These are phyloP conservation scores for Diplolepis rosae DNA, from an alignment of 2,888 invertebrate species.

Conservation along the genomic window DNA sequence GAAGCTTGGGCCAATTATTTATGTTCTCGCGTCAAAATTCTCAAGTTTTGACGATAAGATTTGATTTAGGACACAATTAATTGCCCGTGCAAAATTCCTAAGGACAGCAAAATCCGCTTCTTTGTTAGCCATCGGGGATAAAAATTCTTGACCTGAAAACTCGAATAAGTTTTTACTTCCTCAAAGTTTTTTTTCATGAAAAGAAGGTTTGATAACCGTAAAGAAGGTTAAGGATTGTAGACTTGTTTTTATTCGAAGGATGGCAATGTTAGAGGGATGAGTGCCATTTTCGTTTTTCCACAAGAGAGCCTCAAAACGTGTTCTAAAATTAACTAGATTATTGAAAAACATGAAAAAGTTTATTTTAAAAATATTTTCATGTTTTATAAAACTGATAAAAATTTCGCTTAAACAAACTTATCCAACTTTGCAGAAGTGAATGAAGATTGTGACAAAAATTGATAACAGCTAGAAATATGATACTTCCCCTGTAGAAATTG, in stretches of 20 bases:
- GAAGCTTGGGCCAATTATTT: not conserved
- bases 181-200: not conserved
- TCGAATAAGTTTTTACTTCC: not conserved
- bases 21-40: not conserved
- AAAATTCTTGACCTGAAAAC: not conserved
- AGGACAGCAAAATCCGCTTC: too few species aligned
- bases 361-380: too few species aligned
- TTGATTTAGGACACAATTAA: constrained; percentile 49
- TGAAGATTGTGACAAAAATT: too few species aligned
- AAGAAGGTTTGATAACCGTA: not conserved
- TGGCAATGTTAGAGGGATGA: too few species aligned
- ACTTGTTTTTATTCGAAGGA: not conserved
- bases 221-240: not conserved
- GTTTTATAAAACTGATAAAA: too few species aligned
- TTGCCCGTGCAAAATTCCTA: constrained; percentile 44
- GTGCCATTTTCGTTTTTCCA: too few species aligned
- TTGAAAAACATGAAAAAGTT: too few species aligned
- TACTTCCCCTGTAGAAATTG: too few species aligned
- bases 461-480: constrained; percentile 5
- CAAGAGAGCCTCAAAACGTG: too few species aligned
- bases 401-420: too few species aligned
- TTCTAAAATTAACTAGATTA: too few species aligned
- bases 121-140: not conserved
- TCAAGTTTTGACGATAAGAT: constrained; percentile 39
- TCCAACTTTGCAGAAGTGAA: too few species aligned